Conservation (phyloP, 2,113 vertebrate genomes). For the Daubentonia madagascariensis region DNA sequence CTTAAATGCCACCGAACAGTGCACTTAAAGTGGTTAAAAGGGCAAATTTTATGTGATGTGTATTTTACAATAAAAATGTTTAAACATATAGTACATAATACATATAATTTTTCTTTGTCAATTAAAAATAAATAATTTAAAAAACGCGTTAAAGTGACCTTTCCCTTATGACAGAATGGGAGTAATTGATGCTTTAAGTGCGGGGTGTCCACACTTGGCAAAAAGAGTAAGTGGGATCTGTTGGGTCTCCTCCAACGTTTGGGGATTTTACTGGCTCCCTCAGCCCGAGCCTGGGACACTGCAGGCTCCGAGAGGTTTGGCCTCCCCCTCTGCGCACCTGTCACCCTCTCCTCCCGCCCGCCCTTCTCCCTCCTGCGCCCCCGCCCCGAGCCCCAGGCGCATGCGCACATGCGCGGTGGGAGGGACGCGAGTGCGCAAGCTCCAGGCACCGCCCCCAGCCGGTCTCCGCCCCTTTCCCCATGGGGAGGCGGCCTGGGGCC, state of each 20-base stretch:
- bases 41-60: background rate
- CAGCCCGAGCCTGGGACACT: fast-evolving
- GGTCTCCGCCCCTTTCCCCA: background rate
- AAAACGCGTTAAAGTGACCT: background rate
- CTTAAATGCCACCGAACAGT: background rate
- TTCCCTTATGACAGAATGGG: background rate
- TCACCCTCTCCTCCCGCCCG: fast-evolving
- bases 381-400: fast-evolving
- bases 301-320: fast-evolving
- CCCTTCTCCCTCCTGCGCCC: fast-evolving
- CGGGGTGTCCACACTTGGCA: background rate
- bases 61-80: background rate
- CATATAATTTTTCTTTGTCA: background rate
- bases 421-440: fast-evolving
- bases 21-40: background rate
- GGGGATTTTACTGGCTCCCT: fast-evolving
- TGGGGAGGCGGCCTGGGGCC: fast-evolving
- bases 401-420: fast-evolving
- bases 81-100: background rate
- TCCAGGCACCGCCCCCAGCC: fast-evolving
- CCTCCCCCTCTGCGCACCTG: fast-evolving
- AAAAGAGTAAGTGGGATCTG: background rate
- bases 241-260: background rate
- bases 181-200: background rate
- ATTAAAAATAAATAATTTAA: background rate